A percentile compares a stretch with the other conserved stretches of the same genome.
Conservation (phyloP, 2,797 vertebrate species). For the Oryzias sinensis region DNA sequence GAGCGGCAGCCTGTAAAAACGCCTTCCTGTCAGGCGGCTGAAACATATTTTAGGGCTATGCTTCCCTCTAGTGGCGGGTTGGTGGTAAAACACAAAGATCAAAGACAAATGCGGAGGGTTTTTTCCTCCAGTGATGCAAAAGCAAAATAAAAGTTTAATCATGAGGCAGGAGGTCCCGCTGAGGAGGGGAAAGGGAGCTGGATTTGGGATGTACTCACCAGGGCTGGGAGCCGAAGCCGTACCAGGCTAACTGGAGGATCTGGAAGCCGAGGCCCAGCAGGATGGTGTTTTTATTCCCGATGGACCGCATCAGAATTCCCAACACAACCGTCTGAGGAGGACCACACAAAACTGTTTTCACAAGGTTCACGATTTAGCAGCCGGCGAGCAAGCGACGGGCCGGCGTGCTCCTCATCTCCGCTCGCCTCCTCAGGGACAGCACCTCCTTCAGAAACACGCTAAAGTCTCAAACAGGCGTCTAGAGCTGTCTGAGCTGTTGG, state of each 20-base stretch:
- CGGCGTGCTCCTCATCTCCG: no score
- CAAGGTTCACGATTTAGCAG: background rate
- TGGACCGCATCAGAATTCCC: constrained; percentile 90
- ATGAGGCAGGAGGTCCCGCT: no score
- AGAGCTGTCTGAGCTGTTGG: no score
- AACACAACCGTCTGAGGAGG: constrained; percentile 85
- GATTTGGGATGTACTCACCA: constrained; percentile 77
- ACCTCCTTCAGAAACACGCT: no score
- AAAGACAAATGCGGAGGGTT: background rate
- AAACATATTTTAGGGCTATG: background rate
- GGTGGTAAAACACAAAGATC: constrained; percentile 12
- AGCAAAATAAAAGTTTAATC: background rate
- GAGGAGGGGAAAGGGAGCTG: no score
- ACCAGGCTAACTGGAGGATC: constrained; percentile 94
- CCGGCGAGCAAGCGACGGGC: no score
- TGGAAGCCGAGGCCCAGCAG: constrained; percentile 91
- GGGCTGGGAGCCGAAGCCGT: constrained; percentile 91
- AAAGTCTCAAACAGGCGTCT: no score
- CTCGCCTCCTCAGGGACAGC: no score
- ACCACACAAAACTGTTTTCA: background rate
- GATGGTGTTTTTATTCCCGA: constrained; percentile 94
- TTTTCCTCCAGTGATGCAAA: no score
- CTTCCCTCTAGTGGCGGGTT: constrained; percentile 42
- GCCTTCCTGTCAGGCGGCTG: background rate
- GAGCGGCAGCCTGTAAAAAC: no score